These are phyloP conservation scores for Coracias cyanogaster DNA, from an alignment of 2,797 vertebrate genomes.

Conservation along the genomic window DNA sequence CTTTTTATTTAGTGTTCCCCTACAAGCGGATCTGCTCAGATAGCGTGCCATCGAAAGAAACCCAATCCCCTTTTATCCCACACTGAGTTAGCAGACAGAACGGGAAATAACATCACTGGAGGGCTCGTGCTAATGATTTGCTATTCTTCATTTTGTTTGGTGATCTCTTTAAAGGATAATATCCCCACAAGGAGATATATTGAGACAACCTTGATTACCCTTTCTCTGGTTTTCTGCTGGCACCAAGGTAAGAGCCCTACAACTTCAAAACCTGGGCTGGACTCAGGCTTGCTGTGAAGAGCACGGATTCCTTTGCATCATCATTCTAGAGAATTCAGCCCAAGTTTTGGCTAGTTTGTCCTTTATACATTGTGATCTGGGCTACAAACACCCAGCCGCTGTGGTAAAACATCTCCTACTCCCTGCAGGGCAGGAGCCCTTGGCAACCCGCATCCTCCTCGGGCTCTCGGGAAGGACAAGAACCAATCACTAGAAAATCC, in stretches of 20 bases:
- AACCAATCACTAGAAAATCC: not conserved
- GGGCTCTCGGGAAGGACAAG: not conserved
- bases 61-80: not conserved
- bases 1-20: slow-evolving; percentile 36
- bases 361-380: not conserved
- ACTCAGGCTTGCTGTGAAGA: not conserved
- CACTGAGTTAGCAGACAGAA: not conserved
- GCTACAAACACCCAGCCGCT: not conserved
- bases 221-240: not conserved
- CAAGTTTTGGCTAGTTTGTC: not conserved
- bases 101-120: not conserved
- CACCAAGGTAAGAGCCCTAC: not conserved
- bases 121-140: not conserved
- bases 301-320: not conserved
- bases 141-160: not conserved
- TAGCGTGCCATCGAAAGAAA: slow-evolving; percentile 4
- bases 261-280: not conserved
- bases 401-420: not conserved
- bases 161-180: not conserved
- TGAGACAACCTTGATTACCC: not conserved
- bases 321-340: not conserved
- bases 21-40: not conserved
- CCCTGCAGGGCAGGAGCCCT: not conserved
- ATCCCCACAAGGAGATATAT: not conserved
- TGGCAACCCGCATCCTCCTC: not conserved